Evolutionary conservation across 2,888 invertebrate species (phyloP), one percentile per base, ranked within the genome.

Genomic region (Ptilodon capucinus): DNA sequence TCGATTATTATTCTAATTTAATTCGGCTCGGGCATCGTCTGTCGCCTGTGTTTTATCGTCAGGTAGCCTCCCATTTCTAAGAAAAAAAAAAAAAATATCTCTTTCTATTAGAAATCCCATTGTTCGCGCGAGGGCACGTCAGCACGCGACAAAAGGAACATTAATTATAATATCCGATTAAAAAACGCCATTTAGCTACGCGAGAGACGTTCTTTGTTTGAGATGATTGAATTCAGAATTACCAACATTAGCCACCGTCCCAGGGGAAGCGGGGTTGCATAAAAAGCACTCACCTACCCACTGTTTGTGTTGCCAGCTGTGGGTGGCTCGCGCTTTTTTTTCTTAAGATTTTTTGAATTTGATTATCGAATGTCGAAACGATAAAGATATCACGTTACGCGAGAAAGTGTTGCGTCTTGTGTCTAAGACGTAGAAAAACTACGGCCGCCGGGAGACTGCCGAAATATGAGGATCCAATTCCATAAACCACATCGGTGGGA

Each of bases 131-230:
- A 84, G 88, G 89, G 86, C 81, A 83, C 82, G 90, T 87, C 90
- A 90, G 86, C 89, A 88, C 90, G 91, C 85, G 89, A 87, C 91
- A 90, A 91, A 91, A 90, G 88, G 84, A 84, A 91, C 91, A 91
- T 91, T 91, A 91, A 91, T 91, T 91, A 91, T 91, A 91, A 91
- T 91, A 91, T 91, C 91, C 91, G 91, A 91, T 91, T 91, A 91
- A 90, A 91, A 72, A 91, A 91, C 81, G 84, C 84, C 87, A 90
- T 90, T 90, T 88, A 90, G 88, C 79, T 77, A 81, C 81, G 85
- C 87, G 80, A 80, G 86, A 83, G 83, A 76, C 74, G 77, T 77
- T 77, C 82, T 89, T 91, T 90, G 90, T 91, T 89, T 87, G 88
- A 86, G 79, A 86, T 87, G 87, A 90, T 90, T 89, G 88, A 87